Evolutionary conservation across 2,888 invertebrate genomes (phyloP).

Genomic region (Polydrusus cervinus): DNA sequence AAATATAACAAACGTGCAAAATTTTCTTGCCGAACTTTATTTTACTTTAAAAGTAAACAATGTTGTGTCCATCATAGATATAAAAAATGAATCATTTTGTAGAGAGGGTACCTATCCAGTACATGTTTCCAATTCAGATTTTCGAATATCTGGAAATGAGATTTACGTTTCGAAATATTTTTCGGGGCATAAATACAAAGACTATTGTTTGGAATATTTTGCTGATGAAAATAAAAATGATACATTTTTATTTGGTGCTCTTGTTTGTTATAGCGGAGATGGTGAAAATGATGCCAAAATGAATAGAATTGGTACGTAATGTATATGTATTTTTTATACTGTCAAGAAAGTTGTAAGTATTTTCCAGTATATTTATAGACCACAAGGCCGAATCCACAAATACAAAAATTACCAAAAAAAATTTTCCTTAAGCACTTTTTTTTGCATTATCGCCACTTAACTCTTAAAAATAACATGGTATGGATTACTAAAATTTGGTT

Average conservation of each 20-base stretch:
- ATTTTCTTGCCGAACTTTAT: neutral
- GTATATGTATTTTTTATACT: neutral
- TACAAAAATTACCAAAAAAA: too few species aligned
- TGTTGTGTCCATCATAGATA: constrained; percentile 11
- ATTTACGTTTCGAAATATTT: constrained; percentile 24
- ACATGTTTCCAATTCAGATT: neutral
- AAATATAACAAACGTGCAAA: constrained; percentile 2
- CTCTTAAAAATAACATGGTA: too few species aligned
- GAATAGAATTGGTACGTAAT: constrained; percentile 24
- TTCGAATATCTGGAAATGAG: constrained; percentile 14
- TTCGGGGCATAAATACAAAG: neutral
- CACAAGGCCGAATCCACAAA: too few species aligned
- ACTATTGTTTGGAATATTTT: constrained; percentile 36
- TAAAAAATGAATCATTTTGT: constrained; percentile 25
- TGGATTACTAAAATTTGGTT: too few species aligned
- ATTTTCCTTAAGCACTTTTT: too few species aligned
- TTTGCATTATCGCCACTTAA: too few species aligned
- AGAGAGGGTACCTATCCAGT: constrained; percentile 7
- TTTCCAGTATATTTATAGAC: too few species aligned
- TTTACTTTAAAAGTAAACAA: neutral
- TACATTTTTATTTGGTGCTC: constrained; percentile 5
- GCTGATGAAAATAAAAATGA: neutral
- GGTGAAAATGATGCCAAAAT: neutral
- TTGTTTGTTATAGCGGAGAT: constrained; percentile 1
- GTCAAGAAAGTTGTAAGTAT: too few species aligned